Evolutionary conservation across 2,888 invertebrate genomes (phyloP).

Genomic region (Seira musarum): DNA sequence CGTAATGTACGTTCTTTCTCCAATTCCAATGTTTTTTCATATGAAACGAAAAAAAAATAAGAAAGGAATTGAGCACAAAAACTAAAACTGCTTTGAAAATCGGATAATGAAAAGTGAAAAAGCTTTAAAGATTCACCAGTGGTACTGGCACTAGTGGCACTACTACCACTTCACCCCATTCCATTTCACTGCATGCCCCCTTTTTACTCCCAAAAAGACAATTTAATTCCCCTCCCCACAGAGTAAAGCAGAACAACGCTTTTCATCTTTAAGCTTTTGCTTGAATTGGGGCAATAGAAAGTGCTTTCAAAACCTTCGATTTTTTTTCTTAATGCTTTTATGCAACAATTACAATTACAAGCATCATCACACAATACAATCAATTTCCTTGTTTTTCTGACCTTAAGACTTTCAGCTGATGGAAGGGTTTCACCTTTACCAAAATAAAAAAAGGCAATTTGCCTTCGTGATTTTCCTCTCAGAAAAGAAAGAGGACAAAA

Average conservation of each 20-base stretch:
- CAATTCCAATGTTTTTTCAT: neutral
- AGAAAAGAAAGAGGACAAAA: neutral
- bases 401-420: neutral
- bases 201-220: too few species aligned
- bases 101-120: neutral
- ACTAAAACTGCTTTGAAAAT: neutral
- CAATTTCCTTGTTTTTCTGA: neutral
- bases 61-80: neutral
- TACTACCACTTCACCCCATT: neutral
- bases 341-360: neutral
- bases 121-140: neutral
- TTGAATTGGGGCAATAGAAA: neutral
- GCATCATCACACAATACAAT: neutral
- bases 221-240: too few species aligned
- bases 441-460: neutral
- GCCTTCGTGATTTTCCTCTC: neutral
- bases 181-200: too few species aligned
- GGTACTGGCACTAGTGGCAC: neutral
- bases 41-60: neutral
- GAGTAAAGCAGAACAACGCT: too few species aligned
- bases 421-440: neutral
- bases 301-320: neutral
- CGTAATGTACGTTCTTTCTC: neutral
- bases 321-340: neutral
- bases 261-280: neutral